These are phyloP conservation scores for Galeopsomyia nigrocyanea DNA, from an alignment of 2,888 invertebrate species.

Conservation along the genomic window DNA sequence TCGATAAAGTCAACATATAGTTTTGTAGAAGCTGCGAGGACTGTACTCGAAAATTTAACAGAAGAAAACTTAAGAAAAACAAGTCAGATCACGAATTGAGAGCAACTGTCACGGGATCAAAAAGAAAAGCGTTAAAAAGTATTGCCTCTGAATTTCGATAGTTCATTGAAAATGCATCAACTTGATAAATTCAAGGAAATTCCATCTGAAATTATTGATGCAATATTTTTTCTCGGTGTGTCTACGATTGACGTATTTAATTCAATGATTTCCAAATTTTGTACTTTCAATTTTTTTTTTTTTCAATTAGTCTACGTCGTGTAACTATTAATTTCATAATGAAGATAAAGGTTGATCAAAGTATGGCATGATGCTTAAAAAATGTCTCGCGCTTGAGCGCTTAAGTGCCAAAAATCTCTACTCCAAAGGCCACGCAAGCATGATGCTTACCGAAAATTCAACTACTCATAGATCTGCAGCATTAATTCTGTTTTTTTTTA, in stretches of 20 bases:
- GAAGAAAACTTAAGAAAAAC: slow-evolving; percentile 15
- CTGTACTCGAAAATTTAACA: slow-evolving; percentile 43
- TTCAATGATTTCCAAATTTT: too few species aligned
- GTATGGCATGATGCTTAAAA: not conserved
- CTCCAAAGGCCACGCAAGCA: slow-evolving; percentile 10
- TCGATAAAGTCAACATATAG: slow-evolving; percentile 66
- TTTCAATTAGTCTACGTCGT: not conserved
- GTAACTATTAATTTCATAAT: not conserved
- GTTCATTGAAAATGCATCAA: too few species aligned
- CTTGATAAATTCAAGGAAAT: too few species aligned
- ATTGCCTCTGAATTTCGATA: not conserved
- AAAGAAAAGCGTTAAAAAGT: slow-evolving; percentile 18
- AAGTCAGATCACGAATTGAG: slow-evolving; percentile 20
- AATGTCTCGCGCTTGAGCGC: slow-evolving; percentile 1
- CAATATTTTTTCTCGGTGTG: not conserved
- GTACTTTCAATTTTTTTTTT: not conserved
- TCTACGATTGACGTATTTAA: too few species aligned
- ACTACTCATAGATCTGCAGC: not conserved
- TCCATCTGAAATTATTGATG: not conserved
- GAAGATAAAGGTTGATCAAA: not conserved
- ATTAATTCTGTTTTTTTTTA: too few species aligned
- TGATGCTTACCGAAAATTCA: slow-evolving; percentile 23
- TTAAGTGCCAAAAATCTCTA: slow-evolving; percentile 35
- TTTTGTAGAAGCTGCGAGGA: slow-evolving; percentile 65
- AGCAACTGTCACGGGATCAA: slow-evolving; percentile 42